Evolutionary conservation across 2,888 invertebrate genomes (phyloP).

Genomic region (Protodeltote pygarga): DNA sequence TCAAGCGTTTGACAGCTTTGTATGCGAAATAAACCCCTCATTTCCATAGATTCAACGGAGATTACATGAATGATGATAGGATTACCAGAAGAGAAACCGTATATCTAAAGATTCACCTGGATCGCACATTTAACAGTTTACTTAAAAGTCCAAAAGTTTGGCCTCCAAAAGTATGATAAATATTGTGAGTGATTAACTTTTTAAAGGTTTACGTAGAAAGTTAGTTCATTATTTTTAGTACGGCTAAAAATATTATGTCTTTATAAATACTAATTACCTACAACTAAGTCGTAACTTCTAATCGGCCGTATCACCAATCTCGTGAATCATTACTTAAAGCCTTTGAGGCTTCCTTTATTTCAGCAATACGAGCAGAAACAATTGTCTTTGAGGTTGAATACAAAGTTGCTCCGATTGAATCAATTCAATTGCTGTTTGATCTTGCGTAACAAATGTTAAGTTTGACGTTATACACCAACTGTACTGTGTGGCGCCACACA

Average conservation of each 20-base stretch:
- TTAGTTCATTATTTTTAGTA: neutral
- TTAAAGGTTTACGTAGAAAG: neutral
- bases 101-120: constrained; percentile 9
- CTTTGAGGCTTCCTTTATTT: constrained; percentile 75
- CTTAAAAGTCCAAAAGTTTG: constrained; percentile 10
- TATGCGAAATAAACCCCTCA: constrained; percentile 23
- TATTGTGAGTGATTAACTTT: constrained; percentile 14
- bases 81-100: constrained; percentile 25
- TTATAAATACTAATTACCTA: neutral
- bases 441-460: constrained; percentile 76
- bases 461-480: constrained; percentile 70
- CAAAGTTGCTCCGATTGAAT: constrained; percentile 82
- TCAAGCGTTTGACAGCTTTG: constrained; percentile 24
- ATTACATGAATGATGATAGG: constrained; percentile 33
- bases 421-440: constrained; percentile 83
- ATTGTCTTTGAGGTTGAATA: constrained; percentile 78
- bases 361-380: constrained; percentile 73
- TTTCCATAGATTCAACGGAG: constrained; percentile 36
- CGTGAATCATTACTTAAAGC: constrained; percentile 67
- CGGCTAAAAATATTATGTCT: neutral
- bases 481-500: constrained; percentile 47
- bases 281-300: constrained; percentile 13
- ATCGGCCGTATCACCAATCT: constrained; percentile 60
- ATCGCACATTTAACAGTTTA: neutral
- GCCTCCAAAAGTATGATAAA: constrained; percentile 13